Percentiles rank a stretch among this genome's conserved stretches.
These are phyloP conservation scores for Euzophera pinguis DNA, from an alignment of 2,888 invertebrate species.

Conservation along the genomic window DNA sequence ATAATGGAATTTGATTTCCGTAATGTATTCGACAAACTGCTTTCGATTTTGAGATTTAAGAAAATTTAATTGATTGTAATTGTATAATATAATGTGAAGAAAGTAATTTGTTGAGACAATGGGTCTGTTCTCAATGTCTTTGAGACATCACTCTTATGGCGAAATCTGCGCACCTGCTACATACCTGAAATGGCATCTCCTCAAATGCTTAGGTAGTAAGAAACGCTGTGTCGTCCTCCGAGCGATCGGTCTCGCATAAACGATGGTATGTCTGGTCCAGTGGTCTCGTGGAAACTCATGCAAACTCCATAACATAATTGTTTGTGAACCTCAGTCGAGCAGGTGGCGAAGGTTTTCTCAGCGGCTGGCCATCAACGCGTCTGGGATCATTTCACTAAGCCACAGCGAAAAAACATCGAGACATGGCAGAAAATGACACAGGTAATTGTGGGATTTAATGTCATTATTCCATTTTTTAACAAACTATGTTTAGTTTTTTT, in stretches of 20 bases:
- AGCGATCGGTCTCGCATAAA: constrained; percentile 48
- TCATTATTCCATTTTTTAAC: too few relatives aligned
- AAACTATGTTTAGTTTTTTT: too few relatives aligned
- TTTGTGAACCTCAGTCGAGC: constrained; percentile 91
- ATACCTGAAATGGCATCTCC: constrained; percentile 30
- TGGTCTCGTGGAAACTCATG: constrained; percentile 42
- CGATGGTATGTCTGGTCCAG: constrained; percentile 63
- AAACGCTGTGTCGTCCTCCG: constrained; percentile 24
- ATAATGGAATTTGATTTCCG: constrained; percentile 42
- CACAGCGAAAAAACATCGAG: constrained; percentile 99
- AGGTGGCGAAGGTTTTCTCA: constrained; percentile 98
- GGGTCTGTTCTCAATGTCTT: constrained; percentile 27
- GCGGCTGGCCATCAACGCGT: constrained; percentile 98
- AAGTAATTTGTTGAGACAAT: constrained; percentile 29
- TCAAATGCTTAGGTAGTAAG: constrained; percentile 40
- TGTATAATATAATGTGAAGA: constrained; percentile 1
- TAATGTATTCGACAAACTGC: constrained; percentile 37
- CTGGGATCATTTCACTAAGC: constrained; percentile 99
- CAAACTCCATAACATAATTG: constrained; percentile 60
- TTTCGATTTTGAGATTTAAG: background rate
- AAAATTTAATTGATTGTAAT: background rate
- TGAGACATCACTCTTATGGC: constrained; percentile 24
- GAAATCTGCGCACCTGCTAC: constrained; percentile 26
- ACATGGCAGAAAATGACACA: constrained; percentile 97
- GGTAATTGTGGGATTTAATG: constrained; percentile 78